These are phyloP conservation scores for Polypterus senegalus DNA, from an alignment of 2,113 vertebrate species.

Conservation along the genomic window DNA sequence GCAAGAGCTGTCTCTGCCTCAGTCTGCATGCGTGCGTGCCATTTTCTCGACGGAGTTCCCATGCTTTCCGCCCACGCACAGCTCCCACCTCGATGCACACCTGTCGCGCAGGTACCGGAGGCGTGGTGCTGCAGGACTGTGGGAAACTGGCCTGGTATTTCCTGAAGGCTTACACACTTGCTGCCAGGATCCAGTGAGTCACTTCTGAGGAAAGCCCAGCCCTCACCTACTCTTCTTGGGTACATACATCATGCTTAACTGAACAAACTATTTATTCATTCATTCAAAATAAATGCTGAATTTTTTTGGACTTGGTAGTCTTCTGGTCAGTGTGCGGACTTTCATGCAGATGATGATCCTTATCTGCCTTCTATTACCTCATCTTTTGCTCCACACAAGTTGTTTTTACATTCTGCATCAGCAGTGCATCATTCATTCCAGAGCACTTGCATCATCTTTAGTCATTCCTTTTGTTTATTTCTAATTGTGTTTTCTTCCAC, in stretches of 20 bases:
- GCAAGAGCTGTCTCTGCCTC: slow-evolving; percentile 12
- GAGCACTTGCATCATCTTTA: too few species aligned
- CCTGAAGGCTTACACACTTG: background rate
- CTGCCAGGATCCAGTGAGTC: background rate
- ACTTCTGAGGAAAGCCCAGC: background rate
- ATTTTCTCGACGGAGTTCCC: slow-evolving; percentile 13
- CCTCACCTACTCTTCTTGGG: too few species aligned
- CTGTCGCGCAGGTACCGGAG: background rate
- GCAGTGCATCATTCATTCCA: too few species aligned
- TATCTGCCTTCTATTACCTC: too few species aligned
- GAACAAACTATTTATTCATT: too few species aligned
- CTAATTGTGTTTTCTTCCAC: too few species aligned
- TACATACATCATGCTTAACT: too few species aligned
- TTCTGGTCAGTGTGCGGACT: too few species aligned
- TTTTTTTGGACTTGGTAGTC: background rate
- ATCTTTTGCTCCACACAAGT: too few species aligned
- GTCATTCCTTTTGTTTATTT: too few species aligned
- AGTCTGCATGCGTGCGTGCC: background rate
- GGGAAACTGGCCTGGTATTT: background rate
- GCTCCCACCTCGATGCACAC: background rate
- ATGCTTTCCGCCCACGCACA: slow-evolving; percentile 12
- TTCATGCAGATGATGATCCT: too few species aligned
- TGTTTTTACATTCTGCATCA: too few species aligned
- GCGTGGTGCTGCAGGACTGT: background rate
- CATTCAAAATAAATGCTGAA: background rate